These are phyloP conservation scores for Cryptoblepharus egeriae DNA, from an alignment of 2,797 vertebrate genomes.

Conservation along the genomic window DNA sequence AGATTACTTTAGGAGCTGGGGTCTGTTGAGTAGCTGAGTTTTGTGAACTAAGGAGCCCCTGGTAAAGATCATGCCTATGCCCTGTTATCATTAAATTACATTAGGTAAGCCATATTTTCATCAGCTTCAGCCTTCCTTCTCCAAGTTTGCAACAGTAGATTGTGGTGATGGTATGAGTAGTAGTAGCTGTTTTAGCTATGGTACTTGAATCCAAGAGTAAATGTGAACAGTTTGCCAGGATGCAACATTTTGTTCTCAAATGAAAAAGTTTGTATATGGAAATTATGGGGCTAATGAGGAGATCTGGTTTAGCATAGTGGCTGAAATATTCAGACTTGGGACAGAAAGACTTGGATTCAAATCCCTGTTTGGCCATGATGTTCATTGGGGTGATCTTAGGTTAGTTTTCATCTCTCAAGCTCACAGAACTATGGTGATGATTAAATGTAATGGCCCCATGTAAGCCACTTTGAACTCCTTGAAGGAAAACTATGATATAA, in stretches of 20 bases:
- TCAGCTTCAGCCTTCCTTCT: background rate
- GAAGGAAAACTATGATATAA: background rate
- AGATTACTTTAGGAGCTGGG: background rate
- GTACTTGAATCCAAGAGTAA: background rate
- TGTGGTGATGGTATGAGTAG: background rate
- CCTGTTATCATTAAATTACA: background rate
- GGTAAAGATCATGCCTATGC: background rate
- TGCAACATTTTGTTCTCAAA: background rate
- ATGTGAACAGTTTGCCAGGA: background rate
- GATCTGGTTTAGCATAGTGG: background rate
- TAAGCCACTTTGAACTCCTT: background rate
- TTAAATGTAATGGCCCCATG: background rate
- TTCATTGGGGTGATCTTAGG: background rate
- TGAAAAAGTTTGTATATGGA: conserved; percentile 14
- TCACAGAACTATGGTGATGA: background rate
- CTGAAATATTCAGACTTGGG: background rate
- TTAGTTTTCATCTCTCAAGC: background rate
- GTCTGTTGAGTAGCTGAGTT: background rate
- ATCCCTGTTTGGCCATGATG: background rate
- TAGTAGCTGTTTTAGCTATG: background rate
- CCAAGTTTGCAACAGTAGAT: background rate
- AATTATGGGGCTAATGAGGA: conserved; percentile 10
- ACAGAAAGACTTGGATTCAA: background rate
- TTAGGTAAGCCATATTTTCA: background rate
- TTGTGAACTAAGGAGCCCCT: background rate